Conservation (phyloP, 1,140 invertebrate species). For the Halyomorpha halys region DNA sequence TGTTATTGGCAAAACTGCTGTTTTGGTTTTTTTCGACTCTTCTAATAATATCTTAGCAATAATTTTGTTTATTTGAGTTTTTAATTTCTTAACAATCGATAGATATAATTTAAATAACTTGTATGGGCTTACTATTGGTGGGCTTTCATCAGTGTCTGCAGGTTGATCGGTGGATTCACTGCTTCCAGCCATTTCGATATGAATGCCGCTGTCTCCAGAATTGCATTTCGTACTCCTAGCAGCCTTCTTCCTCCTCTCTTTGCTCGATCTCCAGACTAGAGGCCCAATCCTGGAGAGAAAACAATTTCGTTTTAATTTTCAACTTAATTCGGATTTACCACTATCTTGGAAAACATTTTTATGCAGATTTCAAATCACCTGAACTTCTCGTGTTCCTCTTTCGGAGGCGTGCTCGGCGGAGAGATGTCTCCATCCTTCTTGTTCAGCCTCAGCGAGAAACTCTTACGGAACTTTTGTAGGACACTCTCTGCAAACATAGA, state of each 20-base stretch:
- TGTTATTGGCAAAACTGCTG: too few species aligned
- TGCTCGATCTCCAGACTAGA: conserved; percentile 57
- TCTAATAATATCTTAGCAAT: too few species aligned
- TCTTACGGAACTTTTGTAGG: conserved; percentile 58
- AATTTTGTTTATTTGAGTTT: too few species aligned
- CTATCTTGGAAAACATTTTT: too few species aligned
- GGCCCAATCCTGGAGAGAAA: conserved; percentile 48
- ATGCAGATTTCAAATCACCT: background rate
- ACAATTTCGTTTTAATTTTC: background rate
- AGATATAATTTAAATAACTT: too few species aligned
- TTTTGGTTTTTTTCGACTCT: too few species aligned
- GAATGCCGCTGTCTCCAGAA: conserved; percentile 63
- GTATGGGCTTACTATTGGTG: conserved; percentile 40
- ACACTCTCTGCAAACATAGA: conserved; percentile 37
- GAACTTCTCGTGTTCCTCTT: conserved; percentile 22
- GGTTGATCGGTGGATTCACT: conserved; percentile 9
- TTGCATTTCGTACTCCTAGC: conserved; percentile 60
- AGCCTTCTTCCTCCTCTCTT: conserved; percentile 57
- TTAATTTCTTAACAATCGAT: too few species aligned
- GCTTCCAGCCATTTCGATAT: conserved; percentile 42
- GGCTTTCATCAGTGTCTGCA: conserved; percentile 46
- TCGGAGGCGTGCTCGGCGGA: conserved; percentile 10
- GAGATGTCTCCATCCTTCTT: conserved; percentile 34
- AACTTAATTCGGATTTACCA: background rate
- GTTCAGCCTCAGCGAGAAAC: conserved; percentile 51